These are phyloP conservation scores for Mellilla xanthometata DNA, from an alignment of 2,888 invertebrate species.

Conservation along the genomic window DNA sequence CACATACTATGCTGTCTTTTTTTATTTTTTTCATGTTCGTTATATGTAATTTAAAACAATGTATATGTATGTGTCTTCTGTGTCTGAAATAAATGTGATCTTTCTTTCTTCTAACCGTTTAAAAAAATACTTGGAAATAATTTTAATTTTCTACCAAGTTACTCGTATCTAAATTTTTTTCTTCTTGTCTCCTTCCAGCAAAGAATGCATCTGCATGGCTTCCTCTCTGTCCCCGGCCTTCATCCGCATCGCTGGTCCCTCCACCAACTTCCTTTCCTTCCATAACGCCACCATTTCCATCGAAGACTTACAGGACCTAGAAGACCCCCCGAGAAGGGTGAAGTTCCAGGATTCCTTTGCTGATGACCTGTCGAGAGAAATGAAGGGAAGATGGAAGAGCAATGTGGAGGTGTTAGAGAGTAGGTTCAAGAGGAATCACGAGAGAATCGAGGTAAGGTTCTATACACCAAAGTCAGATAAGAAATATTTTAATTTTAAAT, in stretches of 20 bases:
- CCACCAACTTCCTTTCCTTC: slow-evolving; percentile 75
- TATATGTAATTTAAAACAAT: no score
- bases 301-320: slow-evolving; percentile 38
- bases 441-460: slow-evolving; percentile 14
- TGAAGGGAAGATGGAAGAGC: slow-evolving; percentile 3
- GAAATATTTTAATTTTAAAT: no score
- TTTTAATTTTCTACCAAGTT: no score
- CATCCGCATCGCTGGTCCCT: slow-evolving; percentile 88
- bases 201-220: slow-evolving; percentile 85
- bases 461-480: no score
- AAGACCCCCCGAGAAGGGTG: slow-evolving; percentile 15
- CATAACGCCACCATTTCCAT: slow-evolving; percentile 60
- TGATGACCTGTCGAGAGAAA: slow-evolving; percentile 25
- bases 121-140: no score
- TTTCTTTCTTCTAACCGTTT: no score
- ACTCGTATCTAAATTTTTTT: no score
- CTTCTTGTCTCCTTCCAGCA: no score
- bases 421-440: slow-evolving; percentile 27
- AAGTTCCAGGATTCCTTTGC: slow-evolving; percentile 26
- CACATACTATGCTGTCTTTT: no score
- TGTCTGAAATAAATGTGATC: no score
- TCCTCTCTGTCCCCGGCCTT: slow-evolving; percentile 87
- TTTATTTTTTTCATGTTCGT: no score
- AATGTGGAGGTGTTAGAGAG: slow-evolving; percentile 10
- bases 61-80: no score